Conservation (phyloP, 2,888 invertebrate genomes). For the Exocentrus adspersus region DNA sequence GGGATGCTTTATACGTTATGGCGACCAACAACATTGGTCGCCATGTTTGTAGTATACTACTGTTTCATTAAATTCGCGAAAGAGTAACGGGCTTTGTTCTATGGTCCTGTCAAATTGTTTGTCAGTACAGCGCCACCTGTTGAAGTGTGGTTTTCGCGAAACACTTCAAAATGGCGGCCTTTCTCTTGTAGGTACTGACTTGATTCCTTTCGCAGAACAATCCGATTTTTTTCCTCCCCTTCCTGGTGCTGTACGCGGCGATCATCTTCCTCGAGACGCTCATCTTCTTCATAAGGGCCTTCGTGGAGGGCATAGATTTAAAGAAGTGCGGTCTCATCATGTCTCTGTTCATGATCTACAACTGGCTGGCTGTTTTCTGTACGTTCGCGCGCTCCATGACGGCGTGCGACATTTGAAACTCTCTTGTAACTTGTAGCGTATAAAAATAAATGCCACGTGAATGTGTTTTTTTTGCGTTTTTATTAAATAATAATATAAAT, state of each 20-base stretch:
- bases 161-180: no score
- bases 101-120: no score
- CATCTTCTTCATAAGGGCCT: conserved; percentile 51
- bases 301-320: conserved; percentile 52
- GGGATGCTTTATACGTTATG: no score
- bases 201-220: conserved; percentile 52
- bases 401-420: conserved; percentile 51
- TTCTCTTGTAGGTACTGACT: no score
- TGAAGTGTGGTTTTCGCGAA: no score
- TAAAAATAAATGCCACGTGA: neutral
- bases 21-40: no score
- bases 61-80: no score
- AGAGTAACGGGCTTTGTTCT: no score
- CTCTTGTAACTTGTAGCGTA: neutral
- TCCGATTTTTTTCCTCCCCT: conserved; percentile 58
- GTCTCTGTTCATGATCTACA: conserved; percentile 57
- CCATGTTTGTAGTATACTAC: no score
- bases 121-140: no score
- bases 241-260: conserved; percentile 55
- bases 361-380: conserved; percentile 60
- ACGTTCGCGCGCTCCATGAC: conserved; percentile 53
- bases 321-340: conserved; percentile 53
- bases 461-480: neutral
- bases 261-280: conserved; percentile 56
- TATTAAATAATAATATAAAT: neutral